Evolutionary conservation across 1,140 invertebrate species (phyloP).

Genomic region (Leptinotarsa defecta): DNA sequence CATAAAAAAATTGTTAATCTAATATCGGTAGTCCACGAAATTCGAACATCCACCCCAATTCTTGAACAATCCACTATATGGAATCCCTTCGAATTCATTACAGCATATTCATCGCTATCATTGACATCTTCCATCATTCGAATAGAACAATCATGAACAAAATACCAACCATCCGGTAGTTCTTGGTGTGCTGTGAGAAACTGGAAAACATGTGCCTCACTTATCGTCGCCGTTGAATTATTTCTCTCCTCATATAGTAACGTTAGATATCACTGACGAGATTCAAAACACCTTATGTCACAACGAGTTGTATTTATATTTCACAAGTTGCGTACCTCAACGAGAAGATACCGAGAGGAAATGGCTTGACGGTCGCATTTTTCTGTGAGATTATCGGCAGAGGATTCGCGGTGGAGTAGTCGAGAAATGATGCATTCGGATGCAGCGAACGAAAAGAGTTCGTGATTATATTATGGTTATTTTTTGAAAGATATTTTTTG

Average conservation of each 20-base stretch:
- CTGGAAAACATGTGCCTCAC: not conserved
- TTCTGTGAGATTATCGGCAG: not conserved
- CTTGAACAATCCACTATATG: no score
- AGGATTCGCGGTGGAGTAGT: not conserved
- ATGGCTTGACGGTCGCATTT: not conserved
- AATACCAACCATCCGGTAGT: not conserved
- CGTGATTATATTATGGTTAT: no score
- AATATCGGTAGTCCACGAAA: no score
- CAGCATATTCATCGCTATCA: no score
- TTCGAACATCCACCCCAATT: no score
- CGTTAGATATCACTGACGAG: not conserved
- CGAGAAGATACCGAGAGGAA: conserved; percentile 9
- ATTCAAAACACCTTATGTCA: conserved; percentile 14
- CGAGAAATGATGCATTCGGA: not conserved
- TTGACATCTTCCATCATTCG: no score
- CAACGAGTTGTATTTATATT: conserved; percentile 21
- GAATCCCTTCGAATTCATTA: no score
- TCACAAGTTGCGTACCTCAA: conserved; percentile 5
- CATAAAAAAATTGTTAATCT: no score
- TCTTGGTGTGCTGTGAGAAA: not conserved
- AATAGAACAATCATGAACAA: no score
- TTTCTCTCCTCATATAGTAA: conserved; percentile 1
- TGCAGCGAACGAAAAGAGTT: not conserved
- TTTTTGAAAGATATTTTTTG: not conserved
- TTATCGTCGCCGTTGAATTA: not conserved